These are phyloP conservation scores for Achatina immaculata DNA, from an alignment of 1,140 invertebrate genomes.

Conservation along the genomic window DNA sequence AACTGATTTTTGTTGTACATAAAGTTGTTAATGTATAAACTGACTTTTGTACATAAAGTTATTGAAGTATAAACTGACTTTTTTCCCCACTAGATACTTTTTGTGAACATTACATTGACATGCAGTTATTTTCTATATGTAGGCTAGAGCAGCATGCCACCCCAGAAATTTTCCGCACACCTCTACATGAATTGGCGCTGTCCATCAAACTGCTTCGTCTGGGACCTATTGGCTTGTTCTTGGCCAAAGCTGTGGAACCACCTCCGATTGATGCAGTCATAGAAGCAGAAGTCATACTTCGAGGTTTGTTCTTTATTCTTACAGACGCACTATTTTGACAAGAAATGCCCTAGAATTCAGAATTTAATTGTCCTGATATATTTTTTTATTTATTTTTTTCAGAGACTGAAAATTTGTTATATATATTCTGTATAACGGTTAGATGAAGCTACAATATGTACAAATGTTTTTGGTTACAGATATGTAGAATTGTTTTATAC, in stretches of 20 bases:
- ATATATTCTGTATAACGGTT: no score
- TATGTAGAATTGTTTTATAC: no score
- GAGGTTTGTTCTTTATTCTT: conserved; percentile 67
- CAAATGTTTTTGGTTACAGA: no score
- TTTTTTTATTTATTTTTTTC: neutral
- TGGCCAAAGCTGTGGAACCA: conserved; percentile 73
- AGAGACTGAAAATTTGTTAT: neutral
- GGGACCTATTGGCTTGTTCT: conserved; percentile 70
- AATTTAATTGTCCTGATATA: neutral
- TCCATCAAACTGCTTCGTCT: conserved; percentile 73
- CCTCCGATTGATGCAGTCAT: conserved; percentile 74
- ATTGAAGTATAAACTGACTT: no score
- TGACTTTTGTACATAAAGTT: no score
- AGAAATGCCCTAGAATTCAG: neutral
- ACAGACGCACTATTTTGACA: neutral
- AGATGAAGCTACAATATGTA: no score
- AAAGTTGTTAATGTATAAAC: no score
- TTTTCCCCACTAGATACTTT: no score
- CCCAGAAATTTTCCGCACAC: conserved; percentile 96
- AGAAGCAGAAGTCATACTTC: conserved; percentile 72
- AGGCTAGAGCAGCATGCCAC: conserved; percentile 91
- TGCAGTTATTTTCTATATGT: neutral
- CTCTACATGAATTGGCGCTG: conserved; percentile 83
- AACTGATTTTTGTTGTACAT: no score
- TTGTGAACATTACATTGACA: no score